Percentiles rank a stretch among this genome's conserved stretches.
Evolutionary conservation across 2,113 vertebrate species (phyloP).

Genomic region (Clarias batrachus): DNA sequence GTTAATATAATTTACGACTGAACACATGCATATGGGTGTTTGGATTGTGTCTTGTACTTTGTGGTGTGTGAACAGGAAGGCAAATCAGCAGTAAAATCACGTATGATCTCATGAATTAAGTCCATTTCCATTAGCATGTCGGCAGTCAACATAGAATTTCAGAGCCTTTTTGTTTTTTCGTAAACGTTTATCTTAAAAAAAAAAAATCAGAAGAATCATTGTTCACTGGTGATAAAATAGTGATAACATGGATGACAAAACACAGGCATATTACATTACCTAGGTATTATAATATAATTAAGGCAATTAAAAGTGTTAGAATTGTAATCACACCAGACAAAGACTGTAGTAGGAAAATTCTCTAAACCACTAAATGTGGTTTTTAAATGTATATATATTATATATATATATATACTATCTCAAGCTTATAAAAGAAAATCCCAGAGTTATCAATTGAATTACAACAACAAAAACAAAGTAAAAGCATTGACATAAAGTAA

Average conservation of each 20-base stretch:
- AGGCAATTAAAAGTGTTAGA: slow-evolving; percentile 62
- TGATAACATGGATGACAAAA: slow-evolving; percentile 39
- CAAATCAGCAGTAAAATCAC: not conserved
- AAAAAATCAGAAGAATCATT: slow-evolving; percentile 38
- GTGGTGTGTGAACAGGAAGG: not conserved
- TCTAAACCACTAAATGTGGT: slow-evolving; percentile 46
- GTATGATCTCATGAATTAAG: not conserved
- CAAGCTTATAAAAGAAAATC: slow-evolving; percentile 50
- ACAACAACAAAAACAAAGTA: slow-evolving; percentile 43
- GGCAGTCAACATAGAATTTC: slow-evolving; percentile 12
- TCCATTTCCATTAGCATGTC: not conserved
- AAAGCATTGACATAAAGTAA: slow-evolving; percentile 50
- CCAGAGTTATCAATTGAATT: slow-evolving; percentile 42
- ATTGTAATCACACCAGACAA: slow-evolving; percentile 48
- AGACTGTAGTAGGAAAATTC: slow-evolving; percentile 38
- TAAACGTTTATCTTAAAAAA: slow-evolving; percentile 24
- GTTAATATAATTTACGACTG: not conserved
- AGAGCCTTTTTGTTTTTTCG: slow-evolving; percentile 17
- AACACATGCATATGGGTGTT: not conserved
- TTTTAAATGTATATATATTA: slow-evolving; percentile 49
- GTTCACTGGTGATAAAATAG: slow-evolving; percentile 38
- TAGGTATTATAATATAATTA: slow-evolving; percentile 57
- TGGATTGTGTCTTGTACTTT: not conserved
- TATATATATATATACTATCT: slow-evolving; percentile 37
- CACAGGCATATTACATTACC: slow-evolving; percentile 18